Evolutionary conservation across 1,140 invertebrate genomes (phyloP).

Genomic region (Brachionus calyciflorus): DNA sequence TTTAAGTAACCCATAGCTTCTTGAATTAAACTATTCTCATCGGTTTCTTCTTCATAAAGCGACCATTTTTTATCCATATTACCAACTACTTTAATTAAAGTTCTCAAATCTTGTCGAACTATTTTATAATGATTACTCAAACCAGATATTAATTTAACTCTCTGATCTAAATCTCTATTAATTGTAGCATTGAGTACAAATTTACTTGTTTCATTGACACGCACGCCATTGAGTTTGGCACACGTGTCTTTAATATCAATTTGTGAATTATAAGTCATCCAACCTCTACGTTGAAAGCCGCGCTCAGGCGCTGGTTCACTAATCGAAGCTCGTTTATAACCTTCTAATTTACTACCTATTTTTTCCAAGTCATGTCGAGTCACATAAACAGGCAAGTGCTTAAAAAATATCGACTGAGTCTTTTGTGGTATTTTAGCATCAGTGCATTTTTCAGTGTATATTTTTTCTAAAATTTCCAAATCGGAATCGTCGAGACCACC

Average conservation of each 20-base stretch:
- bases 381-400: slow-evolving; percentile 89
- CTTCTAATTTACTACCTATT: slow-evolving; percentile 64
- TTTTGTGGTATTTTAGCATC: slow-evolving; percentile 69
- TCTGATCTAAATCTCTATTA: slow-evolving; percentile 84
- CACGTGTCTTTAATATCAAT: slow-evolving; percentile 94
- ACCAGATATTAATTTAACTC: slow-evolving; percentile 86
- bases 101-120: slow-evolving; percentile 83
- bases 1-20: slow-evolving; percentile 72
- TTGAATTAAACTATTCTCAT: too few species aligned
- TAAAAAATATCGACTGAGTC: slow-evolving; percentile 91
- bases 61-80: slow-evolving; percentile 93
- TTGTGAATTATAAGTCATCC: slow-evolving; percentile 79
- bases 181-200: slow-evolving; percentile 77
- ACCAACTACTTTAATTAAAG: slow-evolving; percentile 87
- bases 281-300: slow-evolving; percentile 88
- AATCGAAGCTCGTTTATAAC: slow-evolving; percentile 90
- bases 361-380: slow-evolving; percentile 94
- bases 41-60: slow-evolving; percentile 95
- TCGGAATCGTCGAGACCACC: neutral
- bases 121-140: slow-evolving; percentile 82
- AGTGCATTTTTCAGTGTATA: neutral
- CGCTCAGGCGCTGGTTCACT: slow-evolving; percentile 89
- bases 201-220: slow-evolving; percentile 77
- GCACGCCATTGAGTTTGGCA: slow-evolving; percentile 97
- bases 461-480: neutral